A percentile compares a stretch with the other conserved stretches of the same genome.
Evolutionary conservation across 92 coral and sea anemone species (phyloP).

Genomic region (Porites lobata): DNA sequence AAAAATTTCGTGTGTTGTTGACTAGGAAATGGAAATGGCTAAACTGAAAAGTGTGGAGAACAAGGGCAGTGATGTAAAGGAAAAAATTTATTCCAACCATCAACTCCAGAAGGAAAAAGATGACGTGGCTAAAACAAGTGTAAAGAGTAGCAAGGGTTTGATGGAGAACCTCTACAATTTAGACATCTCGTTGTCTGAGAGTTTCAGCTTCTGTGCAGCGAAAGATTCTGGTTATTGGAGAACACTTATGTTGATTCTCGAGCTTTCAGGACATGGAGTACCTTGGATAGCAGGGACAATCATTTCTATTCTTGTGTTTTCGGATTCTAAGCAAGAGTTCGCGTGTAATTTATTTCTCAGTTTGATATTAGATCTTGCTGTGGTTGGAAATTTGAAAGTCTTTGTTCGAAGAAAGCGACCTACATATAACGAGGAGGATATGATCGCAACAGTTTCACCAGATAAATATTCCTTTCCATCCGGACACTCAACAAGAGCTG

Average conservation of each 20-base stretch:
- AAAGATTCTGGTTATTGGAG: slow-evolving; percentile 72
- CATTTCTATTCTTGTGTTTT: slow-evolving; percentile 57
- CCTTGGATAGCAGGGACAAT: slow-evolving; percentile 91
- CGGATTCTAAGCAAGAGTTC: slow-evolving; percentile 69
- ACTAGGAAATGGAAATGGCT: neutral
- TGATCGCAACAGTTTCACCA: slow-evolving; percentile 96
- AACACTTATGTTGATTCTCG: slow-evolving; percentile 70
- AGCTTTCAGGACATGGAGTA: slow-evolving; percentile 94
- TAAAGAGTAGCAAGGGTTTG: neutral
- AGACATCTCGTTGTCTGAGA: slow-evolving; percentile 74
- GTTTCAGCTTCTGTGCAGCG: slow-evolving; percentile 77
- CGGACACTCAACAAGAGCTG: slow-evolving; percentile 91
- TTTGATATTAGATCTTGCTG: slow-evolving; percentile 80
- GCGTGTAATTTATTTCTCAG: slow-evolving; percentile 88
- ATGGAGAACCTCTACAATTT: slow-evolving; percentile 40
- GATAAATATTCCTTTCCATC: slow-evolving; percentile 97
- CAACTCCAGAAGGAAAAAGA: neutral
- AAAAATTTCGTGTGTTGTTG: neutral
- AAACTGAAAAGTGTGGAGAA: neutral
- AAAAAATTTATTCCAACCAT: neutral
- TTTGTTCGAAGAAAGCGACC: slow-evolving; percentile 84
- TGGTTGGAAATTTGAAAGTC: slow-evolving; percentile 83
- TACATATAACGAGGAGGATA: slow-evolving; percentile 81
- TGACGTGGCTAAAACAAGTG: neutral
- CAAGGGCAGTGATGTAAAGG: neutral